phyloP scores from a whole-genome alignment of 2,888 invertebrate species.

The Harmothoe impar region DNA sequence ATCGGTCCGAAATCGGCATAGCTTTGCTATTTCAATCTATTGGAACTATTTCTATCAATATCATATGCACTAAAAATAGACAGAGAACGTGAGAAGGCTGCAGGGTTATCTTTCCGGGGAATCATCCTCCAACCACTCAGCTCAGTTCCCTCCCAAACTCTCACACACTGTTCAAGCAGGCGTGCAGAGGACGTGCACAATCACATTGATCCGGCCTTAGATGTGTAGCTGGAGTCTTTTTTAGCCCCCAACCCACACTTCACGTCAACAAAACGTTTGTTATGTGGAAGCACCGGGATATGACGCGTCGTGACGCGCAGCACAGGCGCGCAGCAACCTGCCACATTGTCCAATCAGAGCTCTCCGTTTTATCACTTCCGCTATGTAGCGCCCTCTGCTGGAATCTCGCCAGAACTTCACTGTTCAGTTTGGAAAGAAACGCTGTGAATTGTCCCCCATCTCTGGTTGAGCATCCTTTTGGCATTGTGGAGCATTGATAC shows the following conservation, averaged over 20 bases:
- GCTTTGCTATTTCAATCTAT: too few species aligned
- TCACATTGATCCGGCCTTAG: too few species aligned
- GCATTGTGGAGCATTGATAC: not conserved
- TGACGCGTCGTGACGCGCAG: not conserved
- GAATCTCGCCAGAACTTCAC: not conserved
- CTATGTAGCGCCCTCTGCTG: not conserved
- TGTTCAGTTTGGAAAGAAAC: constrained; percentile 11
- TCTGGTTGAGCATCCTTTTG: constrained; percentile 19
- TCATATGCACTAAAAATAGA: too few species aligned
- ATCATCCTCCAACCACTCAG: too few species aligned
- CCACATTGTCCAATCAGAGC: not conserved
- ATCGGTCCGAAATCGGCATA: too few species aligned
- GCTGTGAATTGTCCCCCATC: not conserved
- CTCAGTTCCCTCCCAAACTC: too few species aligned
- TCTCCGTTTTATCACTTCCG: not conserved
- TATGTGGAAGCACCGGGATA: not conserved
- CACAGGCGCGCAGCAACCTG: not conserved
- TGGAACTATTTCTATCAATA: too few species aligned
- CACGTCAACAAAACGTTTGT: constrained; percentile 9
- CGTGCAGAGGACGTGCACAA: too few species aligned
- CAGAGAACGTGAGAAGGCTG: too few species aligned
- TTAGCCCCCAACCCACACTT: not conserved
- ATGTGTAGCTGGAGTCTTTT: too few species aligned
- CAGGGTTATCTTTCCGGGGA: too few species aligned
- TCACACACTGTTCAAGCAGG: too few species aligned